A percentile compares a stretch with the other conserved stretches of the same genome.
Conservation (phyloP, 2,888 invertebrate genomes). For the Dryocosmus kuriphilus region DNA sequence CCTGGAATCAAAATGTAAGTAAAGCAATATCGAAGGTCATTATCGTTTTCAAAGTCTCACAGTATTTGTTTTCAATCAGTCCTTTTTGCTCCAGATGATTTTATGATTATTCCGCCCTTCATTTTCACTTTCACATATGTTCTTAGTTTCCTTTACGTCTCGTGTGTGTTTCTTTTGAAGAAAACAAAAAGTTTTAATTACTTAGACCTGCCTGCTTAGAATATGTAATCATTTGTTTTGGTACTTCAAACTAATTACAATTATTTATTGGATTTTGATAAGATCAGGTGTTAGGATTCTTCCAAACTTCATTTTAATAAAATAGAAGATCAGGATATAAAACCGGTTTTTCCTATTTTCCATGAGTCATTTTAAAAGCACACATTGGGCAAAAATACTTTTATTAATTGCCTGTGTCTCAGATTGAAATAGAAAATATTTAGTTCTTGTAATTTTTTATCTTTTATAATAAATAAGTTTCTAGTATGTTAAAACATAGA, state of each 20-base stretch:
- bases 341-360: not conserved
- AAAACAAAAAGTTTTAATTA: not conserved
- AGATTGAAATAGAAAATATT: not conserved
- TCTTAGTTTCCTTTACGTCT: not conserved
- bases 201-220: not conserved
- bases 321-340: not conserved
- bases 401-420: too few species aligned
- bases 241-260: not conserved
- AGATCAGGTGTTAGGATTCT: not conserved
- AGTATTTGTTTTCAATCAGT: not conserved
- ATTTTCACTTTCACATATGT: not conserved
- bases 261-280: not conserved
- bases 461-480: not conserved
- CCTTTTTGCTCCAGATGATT: not conserved
- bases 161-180: not conserved
- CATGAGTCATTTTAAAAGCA: not conserved
- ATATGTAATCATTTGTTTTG: not conserved
- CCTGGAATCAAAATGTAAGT: conserved; percentile 71
- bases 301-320: not conserved
- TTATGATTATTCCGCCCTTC: not conserved
- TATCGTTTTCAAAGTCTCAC: conserved; percentile 10
- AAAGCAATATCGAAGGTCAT: not conserved
- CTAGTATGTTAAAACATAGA: not conserved
- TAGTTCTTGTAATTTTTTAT: not conserved
- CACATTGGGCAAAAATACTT: not conserved